phyloP scores from a whole-genome alignment of 2,113 vertebrate species.

The Rhinoptilus africanus region DNA sequence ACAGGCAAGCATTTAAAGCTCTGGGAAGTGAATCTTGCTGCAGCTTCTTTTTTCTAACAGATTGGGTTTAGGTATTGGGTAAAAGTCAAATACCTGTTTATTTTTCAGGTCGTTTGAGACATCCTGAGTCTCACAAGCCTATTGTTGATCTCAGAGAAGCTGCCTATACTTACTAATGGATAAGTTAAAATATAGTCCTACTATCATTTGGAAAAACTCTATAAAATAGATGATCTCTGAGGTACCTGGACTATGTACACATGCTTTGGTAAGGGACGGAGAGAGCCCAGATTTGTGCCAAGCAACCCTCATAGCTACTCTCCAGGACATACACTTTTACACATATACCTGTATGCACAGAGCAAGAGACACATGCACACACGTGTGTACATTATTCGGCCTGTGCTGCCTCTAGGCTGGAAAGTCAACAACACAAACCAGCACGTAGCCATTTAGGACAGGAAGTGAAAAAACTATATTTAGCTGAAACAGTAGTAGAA shows the following conservation, averaged over 20 bases:
- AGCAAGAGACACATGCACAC: background rate
- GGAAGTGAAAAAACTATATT: conserved; percentile 12
- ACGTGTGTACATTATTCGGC: accelerated
- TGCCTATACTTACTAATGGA: background rate
- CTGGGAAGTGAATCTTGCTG: background rate
- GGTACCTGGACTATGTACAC: background rate
- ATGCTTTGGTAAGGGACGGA: background rate
- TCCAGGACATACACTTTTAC: background rate
- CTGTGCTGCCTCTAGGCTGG: background rate
- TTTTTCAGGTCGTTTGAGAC: background rate
- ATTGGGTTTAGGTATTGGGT: background rate
- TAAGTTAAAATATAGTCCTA: background rate
- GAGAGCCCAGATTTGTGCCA: background rate
- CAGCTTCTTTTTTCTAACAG: background rate
- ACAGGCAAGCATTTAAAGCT: background rate
- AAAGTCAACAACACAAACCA: background rate
- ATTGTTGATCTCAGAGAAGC: background rate
- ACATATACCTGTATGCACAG: background rate
- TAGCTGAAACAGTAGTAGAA: background rate
- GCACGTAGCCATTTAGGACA: background rate
- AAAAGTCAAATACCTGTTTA: background rate
- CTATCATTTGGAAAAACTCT: background rate
- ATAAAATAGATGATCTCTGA: background rate
- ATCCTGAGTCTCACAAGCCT: background rate
- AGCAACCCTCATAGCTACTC: background rate